A percentile compares a stretch with the other conserved stretches of the same genome.
Evolutionary conservation across 1,140 invertebrate genomes (phyloP).

Genomic region (Papilio glaucus): DNA sequence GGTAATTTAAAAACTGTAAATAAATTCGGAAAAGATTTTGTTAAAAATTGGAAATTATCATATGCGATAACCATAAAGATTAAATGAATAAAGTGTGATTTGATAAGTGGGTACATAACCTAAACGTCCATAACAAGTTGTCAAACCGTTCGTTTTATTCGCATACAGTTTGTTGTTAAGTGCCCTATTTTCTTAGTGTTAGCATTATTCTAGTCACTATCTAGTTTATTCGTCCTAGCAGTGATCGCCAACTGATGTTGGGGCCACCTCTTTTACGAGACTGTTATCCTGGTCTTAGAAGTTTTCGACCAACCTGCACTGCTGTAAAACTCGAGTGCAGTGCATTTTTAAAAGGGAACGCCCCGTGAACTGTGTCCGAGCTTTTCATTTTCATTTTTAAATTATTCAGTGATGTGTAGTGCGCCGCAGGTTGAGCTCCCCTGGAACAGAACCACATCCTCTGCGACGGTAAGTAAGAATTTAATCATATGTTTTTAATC

Average conservation of each 20-base stretch:
- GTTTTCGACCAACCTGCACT: conserved; percentile 73
- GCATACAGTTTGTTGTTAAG: conserved; percentile 20
- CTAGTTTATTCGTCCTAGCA: conserved; percentile 15
- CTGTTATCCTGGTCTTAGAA: conserved; percentile 64
- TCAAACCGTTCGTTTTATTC: conserved; percentile 30
- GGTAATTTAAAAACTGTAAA: too few relatives aligned
- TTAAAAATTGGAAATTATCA: too few relatives aligned
- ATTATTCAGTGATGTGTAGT: conserved; percentile 77
- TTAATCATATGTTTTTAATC: conserved; percentile 45
- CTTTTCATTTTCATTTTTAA: conserved; percentile 81
- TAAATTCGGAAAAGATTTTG: too few relatives aligned
- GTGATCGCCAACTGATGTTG: conserved; percentile 50
- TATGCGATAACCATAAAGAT: too few relatives aligned
- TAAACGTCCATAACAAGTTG: too few relatives aligned
- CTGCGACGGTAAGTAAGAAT: conserved; percentile 59
- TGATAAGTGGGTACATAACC: not conserved
- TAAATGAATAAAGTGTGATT: too few relatives aligned
- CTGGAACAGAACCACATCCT: conserved; percentile 40
- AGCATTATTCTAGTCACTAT: conserved; percentile 25
- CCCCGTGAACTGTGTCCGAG: conserved; percentile 62
- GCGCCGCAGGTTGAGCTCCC: conserved; percentile 50
- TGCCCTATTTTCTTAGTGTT: conserved; percentile 29
- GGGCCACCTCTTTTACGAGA: conserved; percentile 70
- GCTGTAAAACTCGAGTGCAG: conserved; percentile 74
- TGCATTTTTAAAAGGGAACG: conserved; percentile 81